These are phyloP conservation scores for Eleginops maclovinus DNA, from an alignment of 2,113 vertebrate species.

Conservation along the genomic window DNA sequence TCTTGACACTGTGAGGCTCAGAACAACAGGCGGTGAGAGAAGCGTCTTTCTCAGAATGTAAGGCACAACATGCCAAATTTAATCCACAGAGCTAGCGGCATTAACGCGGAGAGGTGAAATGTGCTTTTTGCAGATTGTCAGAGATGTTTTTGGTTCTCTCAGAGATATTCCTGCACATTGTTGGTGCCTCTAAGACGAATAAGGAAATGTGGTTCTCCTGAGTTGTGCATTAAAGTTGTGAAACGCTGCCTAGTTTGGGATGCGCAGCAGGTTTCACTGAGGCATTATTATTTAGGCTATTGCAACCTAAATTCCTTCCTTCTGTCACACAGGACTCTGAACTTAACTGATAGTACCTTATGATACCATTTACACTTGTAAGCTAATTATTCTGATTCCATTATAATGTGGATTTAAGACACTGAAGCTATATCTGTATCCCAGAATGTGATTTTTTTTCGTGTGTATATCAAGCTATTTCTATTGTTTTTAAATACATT, in stretches of 20 bases:
- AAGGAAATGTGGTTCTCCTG: slow-evolving; percentile 28
- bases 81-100: slow-evolving; percentile 21
- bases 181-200: slow-evolving; percentile 49
- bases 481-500: slow-evolving; percentile 49
- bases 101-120: slow-evolving; percentile 18
- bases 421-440: slow-evolving; percentile 81
- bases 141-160: slow-evolving; percentile 35
- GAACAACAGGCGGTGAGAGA: slow-evolving; percentile 32
- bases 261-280: slow-evolving; percentile 30
- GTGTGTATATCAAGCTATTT: slow-evolving; percentile 58
- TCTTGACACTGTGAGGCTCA: slow-evolving; percentile 17
- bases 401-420: slow-evolving; percentile 62
- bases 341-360: slow-evolving; percentile 46
- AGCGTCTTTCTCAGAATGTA: slow-evolving; percentile 45
- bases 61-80: slow-evolving; percentile 20
- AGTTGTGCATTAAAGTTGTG: slow-evolving; percentile 22
- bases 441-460: slow-evolving; percentile 82
- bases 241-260: slow-evolving; percentile 26
- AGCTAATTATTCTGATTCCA: slow-evolving; percentile 55
- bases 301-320: slow-evolving; percentile 14
- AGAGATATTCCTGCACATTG: slow-evolving; percentile 39
- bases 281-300: slow-evolving; percentile 28
- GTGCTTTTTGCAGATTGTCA: slow-evolving; percentile 26
- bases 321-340: slow-evolving; percentile 45
- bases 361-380: slow-evolving; percentile 48